phyloP scores from a whole-genome alignment of 1,140 invertebrate species.

The Carcinoscorpius rotundicauda region DNA sequence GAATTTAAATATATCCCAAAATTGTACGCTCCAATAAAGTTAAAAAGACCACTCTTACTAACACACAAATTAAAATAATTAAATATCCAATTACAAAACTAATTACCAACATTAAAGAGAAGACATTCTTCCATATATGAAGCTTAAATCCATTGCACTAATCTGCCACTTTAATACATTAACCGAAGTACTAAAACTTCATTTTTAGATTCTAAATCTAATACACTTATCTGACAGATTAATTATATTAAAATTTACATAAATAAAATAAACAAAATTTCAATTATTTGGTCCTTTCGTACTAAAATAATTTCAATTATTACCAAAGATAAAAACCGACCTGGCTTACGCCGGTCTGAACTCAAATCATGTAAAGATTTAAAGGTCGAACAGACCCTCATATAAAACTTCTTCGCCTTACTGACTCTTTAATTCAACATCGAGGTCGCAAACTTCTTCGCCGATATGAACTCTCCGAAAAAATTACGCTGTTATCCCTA shows the following conservation, averaged over 20 bases:
- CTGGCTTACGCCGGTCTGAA: conserved; percentile 58
- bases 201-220: too few species aligned
- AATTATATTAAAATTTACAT: too few species aligned
- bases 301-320: too few species aligned
- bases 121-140: too few species aligned
- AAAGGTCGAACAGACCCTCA: conserved; percentile 61
- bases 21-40: conserved; percentile 53
- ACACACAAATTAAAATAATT: conserved; percentile 40
- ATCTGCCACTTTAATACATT: too few species aligned
- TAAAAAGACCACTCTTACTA: conserved; percentile 50
- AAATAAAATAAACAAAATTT: too few species aligned
- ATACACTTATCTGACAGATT: too few species aligned
- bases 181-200: too few species aligned
- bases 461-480: conserved; percentile 48
- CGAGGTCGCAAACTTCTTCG: conserved; percentile 56
- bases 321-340: conserved; percentile 55
- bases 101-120: too few species aligned
- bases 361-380: conserved; percentile 65
- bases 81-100: too few species aligned
- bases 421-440: conserved; percentile 61
- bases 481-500: conserved; percentile 59
- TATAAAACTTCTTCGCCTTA: conserved; percentile 44
- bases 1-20: conserved; percentile 52
- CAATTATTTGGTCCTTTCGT: too few species aligned
- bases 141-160: too few species aligned